Evolutionary conservation across 2,113 vertebrate genomes (phyloP).

Genomic region (Pachyramphus minor): DNA sequence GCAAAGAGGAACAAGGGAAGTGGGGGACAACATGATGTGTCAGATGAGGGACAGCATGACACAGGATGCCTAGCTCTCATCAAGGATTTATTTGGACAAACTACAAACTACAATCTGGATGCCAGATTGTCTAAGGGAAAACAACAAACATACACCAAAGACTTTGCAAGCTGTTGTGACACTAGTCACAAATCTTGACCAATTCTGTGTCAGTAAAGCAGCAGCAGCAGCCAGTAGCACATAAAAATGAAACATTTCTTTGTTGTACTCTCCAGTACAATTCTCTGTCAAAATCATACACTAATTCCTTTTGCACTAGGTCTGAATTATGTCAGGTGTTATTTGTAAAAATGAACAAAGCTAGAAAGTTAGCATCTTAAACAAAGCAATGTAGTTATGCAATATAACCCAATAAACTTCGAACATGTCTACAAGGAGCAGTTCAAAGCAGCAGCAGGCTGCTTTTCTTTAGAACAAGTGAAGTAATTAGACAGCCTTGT

Average conservation of each 20-base stretch:
- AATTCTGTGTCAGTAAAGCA: neutral
- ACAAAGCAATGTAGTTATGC: rapidly evolving
- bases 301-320: neutral
- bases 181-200: neutral
- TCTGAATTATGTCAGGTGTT: neutral
- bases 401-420: neutral
- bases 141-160: neutral
- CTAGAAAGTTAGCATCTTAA: neutral
- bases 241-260: neutral
- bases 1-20: neutral
- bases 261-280: neutral
- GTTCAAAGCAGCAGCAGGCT: neutral
- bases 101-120: neutral
- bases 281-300: neutral
- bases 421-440: neutral
- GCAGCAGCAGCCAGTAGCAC: neutral
- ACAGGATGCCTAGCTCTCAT: neutral
- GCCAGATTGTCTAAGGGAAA: neutral
- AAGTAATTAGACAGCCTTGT: neutral
- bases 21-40: neutral
- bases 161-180: neutral
- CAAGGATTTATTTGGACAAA: neutral
- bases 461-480: neutral
- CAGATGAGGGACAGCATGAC: neutral
- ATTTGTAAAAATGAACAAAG: neutral